phyloP scores from a whole-genome alignment of 2,888 invertebrate species.

The Deroplatys truncata region DNA sequence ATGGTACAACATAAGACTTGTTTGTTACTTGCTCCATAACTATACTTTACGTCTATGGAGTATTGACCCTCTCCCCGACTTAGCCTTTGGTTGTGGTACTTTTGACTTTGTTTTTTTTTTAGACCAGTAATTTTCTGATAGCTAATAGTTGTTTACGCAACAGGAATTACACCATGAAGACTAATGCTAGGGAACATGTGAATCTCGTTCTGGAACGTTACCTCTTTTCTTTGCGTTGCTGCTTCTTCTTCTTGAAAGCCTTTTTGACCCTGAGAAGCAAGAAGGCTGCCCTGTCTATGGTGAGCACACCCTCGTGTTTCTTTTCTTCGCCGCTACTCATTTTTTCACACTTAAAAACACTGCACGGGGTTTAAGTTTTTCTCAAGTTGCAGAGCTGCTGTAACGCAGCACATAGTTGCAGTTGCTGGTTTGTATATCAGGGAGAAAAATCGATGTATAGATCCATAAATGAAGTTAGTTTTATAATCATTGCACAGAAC shows the following conservation, averaged over 20 bases:
- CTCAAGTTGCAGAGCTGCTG: neutral
- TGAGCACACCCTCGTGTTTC: conserved; percentile 54
- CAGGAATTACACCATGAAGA: too few species aligned
- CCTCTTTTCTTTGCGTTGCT: conserved; percentile 82
- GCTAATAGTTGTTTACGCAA: too few species aligned
- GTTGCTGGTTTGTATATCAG: neutral
- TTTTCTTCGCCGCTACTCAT: conserved; percentile 18
- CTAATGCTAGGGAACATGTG: neutral
- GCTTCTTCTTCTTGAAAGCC: conserved; percentile 85
- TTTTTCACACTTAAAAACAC: neutral
- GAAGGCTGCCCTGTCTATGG: conserved; percentile 87
- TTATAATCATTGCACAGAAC: neutral
- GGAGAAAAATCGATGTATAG: neutral
- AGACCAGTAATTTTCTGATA: too few species aligned
- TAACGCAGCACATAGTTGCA: neutral
- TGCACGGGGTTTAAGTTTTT: neutral
- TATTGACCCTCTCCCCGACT: too few species aligned
- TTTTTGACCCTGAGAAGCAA: conserved; percentile 80
- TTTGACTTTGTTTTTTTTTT: too few species aligned
- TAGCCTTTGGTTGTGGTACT: too few species aligned
- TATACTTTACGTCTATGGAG: too few species aligned
- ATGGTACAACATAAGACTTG: too few species aligned
- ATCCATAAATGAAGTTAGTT: neutral
- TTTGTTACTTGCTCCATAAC: too few species aligned
- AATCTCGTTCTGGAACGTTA: conserved; percentile 48